These are phyloP conservation scores for Ageneiosus marmoratus DNA, from an alignment of 2,113 vertebrate species.

Conservation along the genomic window DNA sequence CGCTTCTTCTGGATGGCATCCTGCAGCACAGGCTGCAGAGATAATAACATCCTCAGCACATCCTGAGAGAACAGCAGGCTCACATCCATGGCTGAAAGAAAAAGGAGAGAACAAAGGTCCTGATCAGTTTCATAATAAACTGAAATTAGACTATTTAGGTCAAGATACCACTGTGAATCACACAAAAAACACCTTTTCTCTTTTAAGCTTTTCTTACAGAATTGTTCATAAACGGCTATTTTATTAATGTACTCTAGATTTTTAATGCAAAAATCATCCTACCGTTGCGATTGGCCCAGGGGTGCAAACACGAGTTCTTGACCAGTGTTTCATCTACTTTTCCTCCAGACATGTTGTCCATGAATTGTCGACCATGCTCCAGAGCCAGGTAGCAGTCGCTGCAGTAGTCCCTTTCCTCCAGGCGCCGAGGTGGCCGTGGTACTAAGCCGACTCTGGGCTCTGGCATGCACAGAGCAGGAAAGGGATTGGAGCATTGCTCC, in stretches of 20 bases:
- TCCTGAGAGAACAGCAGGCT: constrained; percentile 96
- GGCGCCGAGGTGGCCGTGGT: constrained; percentile 69
- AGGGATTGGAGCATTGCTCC: constrained; percentile 96
- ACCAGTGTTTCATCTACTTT: constrained; percentile 96
- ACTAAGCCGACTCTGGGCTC: constrained; percentile 70
- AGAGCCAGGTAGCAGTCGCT: constrained; percentile 96
- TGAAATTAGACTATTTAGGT: background rate
- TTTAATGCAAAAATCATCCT: constrained; percentile 54
- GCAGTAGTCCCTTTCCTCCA: constrained; percentile 93
- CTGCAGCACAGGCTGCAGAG: constrained; percentile 94
- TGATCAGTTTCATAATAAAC: background rate
- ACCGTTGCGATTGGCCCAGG: constrained; percentile 95
- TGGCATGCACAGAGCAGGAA: constrained; percentile 85
- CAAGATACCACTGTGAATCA: background rate
- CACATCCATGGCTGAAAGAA: constrained; percentile 81
- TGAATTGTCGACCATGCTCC: constrained; percentile 96
- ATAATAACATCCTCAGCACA: constrained; percentile 92
- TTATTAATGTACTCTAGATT: background rate
- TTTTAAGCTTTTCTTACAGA: background rate
- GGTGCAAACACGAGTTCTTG: constrained; percentile 93
- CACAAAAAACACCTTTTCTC: background rate
- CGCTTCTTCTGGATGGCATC: constrained; percentile 97
- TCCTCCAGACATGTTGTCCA: constrained; percentile 99
- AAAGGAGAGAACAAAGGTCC: background rate
- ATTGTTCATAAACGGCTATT: background rate